phyloP scores from a whole-genome alignment of 23 tunicate genomes.

The Clavelina lepadiformis region DNA sequence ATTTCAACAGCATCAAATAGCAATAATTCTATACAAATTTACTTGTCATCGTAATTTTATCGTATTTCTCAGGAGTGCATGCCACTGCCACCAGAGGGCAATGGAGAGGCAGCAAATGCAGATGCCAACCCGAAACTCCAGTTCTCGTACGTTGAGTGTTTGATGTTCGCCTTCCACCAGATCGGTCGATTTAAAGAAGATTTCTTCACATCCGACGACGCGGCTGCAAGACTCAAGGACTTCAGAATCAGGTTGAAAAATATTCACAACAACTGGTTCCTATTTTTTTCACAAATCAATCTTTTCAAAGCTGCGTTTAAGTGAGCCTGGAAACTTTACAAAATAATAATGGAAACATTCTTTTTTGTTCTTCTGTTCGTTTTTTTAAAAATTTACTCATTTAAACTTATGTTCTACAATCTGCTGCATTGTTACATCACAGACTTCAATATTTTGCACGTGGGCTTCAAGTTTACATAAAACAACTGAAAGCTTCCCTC shows the following conservation, averaged over 20 bases:
- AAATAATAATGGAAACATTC: neutral
- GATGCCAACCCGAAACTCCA: constrained; percentile 50
- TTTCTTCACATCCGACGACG: constrained; percentile 60
- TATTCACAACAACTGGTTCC: no score
- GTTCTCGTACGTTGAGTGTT: constrained; percentile 85
- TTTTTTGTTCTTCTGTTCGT: no score
- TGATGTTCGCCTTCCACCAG: constrained; percentile 78
- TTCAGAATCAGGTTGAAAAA: constrained; percentile 78
- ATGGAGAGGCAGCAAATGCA: constrained; percentile 3
- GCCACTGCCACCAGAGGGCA: constrained; percentile 74
- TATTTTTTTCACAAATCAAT: no score
- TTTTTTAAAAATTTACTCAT: neutral
- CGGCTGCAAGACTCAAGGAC: constrained; percentile 68
- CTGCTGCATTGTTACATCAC: neutral
- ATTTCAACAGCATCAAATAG: no score
- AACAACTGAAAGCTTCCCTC: constrained; percentile 52
- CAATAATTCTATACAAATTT: no score
- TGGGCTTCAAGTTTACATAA: constrained; percentile 83
- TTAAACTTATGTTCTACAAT: neutral
- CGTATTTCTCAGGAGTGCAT: constrained; percentile 51
- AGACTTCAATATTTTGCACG: constrained; percentile 88
- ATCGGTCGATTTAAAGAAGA: constrained; percentile 35
- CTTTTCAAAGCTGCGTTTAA: neutral
- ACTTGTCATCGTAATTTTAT: no score
- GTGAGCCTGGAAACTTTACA: neutral